Percentiles rank a stretch among this genome's conserved stretches.
Conservation (phyloP, 2,113 vertebrate genomes). For the Tachuris rubrigastra region DNA sequence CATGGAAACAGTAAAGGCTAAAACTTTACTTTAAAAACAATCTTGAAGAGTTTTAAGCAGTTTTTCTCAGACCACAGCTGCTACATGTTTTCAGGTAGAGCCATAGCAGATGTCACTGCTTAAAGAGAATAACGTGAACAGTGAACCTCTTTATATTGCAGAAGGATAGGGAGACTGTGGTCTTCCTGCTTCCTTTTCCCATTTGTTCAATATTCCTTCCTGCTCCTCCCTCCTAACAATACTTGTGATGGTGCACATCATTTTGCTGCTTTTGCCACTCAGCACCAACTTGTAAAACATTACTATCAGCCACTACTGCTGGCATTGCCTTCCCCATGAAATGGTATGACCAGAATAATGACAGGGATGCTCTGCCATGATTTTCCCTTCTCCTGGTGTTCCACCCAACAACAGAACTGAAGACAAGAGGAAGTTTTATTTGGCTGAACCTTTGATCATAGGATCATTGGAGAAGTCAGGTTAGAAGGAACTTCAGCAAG, state of each 20-base stretch:
- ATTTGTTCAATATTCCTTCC: neutral
- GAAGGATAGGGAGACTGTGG: neutral
- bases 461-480: neutral
- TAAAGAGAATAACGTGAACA: neutral
- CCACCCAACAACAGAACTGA: neutral
- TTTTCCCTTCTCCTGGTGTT: neutral
- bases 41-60: neutral
- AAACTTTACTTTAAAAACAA: conserved; percentile 24
- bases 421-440: neutral
- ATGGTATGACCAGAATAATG: neutral
- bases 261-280: neutral
- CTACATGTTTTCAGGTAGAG: neutral
- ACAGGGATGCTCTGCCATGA: neutral
- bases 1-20: conserved; percentile 35
- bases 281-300: neutral
- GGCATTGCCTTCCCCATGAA: neutral
- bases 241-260: neutral
- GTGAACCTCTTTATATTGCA: neutral
- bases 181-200: neutral
- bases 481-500: neutral
- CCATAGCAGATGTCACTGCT: neutral
- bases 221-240: neutral
- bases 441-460: neutral
- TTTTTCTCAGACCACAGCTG: neutral
- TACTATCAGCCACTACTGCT: neutral